These are phyloP conservation scores for Drosophila aff. DNA, from an alignment of 1,140 invertebrate species.

Conservation along the genomic window DNA sequence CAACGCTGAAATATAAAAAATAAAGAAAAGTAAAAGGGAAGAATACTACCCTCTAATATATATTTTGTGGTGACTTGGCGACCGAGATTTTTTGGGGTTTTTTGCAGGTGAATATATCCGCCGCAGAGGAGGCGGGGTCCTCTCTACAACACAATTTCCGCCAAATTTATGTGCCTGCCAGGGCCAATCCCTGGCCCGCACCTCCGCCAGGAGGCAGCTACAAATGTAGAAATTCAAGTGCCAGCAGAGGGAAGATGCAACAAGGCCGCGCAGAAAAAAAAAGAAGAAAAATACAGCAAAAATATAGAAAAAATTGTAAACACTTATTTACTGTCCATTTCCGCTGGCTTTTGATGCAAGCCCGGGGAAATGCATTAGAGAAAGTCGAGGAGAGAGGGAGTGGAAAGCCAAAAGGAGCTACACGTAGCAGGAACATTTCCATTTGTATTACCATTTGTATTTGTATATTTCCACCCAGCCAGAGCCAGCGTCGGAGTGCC, in stretches of 20 bases:
- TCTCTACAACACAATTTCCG: slow-evolving; percentile 63
- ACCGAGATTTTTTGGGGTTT: slow-evolving; percentile 23
- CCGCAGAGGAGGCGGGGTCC: neutral
- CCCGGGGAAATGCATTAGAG: slow-evolving; percentile 22
- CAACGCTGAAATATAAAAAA: neutral
- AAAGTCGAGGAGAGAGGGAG: neutral
- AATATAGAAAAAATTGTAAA: slow-evolving; percentile 70
- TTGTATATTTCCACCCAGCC: slow-evolving; percentile 42
- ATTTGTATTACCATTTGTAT: slow-evolving; percentile 62
- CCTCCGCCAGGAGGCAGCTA: slow-evolving; percentile 12
- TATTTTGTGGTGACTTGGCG: slow-evolving; percentile 1
- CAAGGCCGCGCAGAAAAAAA: slow-evolving; percentile 32
- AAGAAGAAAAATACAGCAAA: neutral
- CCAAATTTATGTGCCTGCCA: slow-evolving; percentile 65
- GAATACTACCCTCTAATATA: neutral
- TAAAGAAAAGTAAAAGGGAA: neutral
- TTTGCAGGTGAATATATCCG: slow-evolving; percentile 4
- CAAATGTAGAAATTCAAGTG: slow-evolving; percentile 23
- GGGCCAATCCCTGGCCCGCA: neutral
- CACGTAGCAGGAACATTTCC: slow-evolving; percentile 53
- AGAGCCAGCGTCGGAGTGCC: slow-evolving; percentile 14
- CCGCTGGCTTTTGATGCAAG: slow-evolving; percentile 70
- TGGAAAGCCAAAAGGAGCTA: neutral
- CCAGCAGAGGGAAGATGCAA: slow-evolving; percentile 42
- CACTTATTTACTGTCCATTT: slow-evolving; percentile 83